These are phyloP conservation scores for Aporrectodea caliginosa DNA, from an alignment of 1,140 invertebrate genomes.

Conservation along the genomic window DNA sequence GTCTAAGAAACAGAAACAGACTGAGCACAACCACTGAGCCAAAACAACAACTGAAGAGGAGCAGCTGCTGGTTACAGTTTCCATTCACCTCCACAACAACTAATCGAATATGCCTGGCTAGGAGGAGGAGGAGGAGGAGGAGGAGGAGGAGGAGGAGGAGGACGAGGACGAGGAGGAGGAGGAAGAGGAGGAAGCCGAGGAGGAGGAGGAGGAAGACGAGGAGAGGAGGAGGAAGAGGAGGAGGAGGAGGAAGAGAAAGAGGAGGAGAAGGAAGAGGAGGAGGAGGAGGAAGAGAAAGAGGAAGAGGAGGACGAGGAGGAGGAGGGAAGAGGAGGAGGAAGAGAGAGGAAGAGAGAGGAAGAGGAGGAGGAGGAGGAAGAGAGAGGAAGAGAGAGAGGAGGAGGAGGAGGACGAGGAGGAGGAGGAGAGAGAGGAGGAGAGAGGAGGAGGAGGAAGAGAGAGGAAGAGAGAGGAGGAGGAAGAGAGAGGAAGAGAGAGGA, in stretches of 20 bases:
- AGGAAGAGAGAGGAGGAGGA: slow-evolving; percentile 12
- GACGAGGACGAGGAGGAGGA: background rate
- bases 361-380: slow-evolving; percentile 34
- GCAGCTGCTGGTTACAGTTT: no score
- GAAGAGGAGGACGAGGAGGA: slow-evolving; percentile 10
- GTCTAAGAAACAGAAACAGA: no score
- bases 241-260: slow-evolving; percentile 4
- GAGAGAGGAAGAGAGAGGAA: slow-evolving; percentile 16
- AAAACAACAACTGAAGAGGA: no score
- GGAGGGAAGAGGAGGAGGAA: slow-evolving; percentile 3
- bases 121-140: no score
- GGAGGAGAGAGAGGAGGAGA: slow-evolving; percentile 27
- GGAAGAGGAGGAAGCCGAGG: no score
- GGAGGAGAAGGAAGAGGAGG: slow-evolving; percentile 10
- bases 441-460: slow-evolving; percentile 29
- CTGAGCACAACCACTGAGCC: no score
- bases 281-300: slow-evolving; percentile 23
- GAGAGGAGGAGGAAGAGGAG: no score
- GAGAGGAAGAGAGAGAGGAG: slow-evolving; percentile 20
- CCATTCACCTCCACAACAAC: no score
- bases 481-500: slow-evolving; percentile 14
- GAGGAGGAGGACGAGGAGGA: slow-evolving; percentile 26
- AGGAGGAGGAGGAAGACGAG: no score
- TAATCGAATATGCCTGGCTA: no score
- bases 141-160: slow-evolving; percentile 2